Conservation (phyloP, 2,888 invertebrate genomes). For the Eupithecia subumbrata region DNA sequence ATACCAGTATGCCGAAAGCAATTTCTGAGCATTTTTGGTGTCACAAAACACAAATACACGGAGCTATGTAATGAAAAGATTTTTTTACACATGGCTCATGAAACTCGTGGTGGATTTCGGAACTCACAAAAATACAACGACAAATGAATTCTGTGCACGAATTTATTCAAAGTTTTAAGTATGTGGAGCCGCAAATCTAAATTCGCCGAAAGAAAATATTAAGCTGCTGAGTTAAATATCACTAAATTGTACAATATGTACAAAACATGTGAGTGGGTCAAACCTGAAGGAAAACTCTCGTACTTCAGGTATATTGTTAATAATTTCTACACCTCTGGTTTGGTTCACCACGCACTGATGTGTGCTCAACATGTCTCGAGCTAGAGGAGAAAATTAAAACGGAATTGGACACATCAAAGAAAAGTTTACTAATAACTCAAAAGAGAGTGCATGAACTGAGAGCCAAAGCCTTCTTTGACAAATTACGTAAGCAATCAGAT, state of each 20-base stretch:
- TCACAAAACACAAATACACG: slow-evolving; percentile 39
- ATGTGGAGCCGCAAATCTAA: slow-evolving; percentile 41
- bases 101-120: slow-evolving; percentile 36
- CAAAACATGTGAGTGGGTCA: slow-evolving; percentile 11
- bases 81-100: slow-evolving; percentile 30
- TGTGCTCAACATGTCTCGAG: slow-evolving; percentile 37
- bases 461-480: slow-evolving; percentile 41
- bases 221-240: slow-evolving; percentile 43
- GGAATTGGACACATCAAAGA: slow-evolving; percentile 14
- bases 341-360: slow-evolving; percentile 23
- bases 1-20: slow-evolving; percentile 37
- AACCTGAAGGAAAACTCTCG: slow-evolving; percentile 4
- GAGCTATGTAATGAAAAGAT: slow-evolving; percentile 36
- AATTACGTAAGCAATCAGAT: slow-evolving; percentile 30
- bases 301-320: slow-evolving; percentile 17
- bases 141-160: slow-evolving; percentile 21
- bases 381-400: slow-evolving; percentile 28
- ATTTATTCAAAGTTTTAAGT: slow-evolving; percentile 41
- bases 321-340: slow-evolving; percentile 7
- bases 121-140: slow-evolving; percentile 34
- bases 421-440: slow-evolving; percentile 2
- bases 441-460: slow-evolving; percentile 34
- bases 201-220: slow-evolving; percentile 42
- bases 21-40: slow-evolving; percentile 37
- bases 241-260: slow-evolving; percentile 44